Conservation (phyloP, 2,888 invertebrate genomes). For the Phaedon cochleariae region DNA sequence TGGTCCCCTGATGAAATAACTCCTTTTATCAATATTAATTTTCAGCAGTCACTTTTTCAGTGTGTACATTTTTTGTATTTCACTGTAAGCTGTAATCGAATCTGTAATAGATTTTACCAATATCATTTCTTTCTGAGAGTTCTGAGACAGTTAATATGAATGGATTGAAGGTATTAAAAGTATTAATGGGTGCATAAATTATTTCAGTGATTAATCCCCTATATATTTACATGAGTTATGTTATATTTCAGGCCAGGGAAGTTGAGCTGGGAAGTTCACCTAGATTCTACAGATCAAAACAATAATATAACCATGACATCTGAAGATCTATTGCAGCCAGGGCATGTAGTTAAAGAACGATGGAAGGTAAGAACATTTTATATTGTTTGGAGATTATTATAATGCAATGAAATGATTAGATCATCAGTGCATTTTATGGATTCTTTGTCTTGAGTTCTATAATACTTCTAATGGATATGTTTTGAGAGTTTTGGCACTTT, state of each 20-base stretch:
- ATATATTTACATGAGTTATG: slow-evolving; percentile 20
- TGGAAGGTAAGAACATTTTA: slow-evolving; percentile 87
- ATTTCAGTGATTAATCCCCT: slow-evolving; percentile 14
- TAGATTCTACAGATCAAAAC: slow-evolving; percentile 68
- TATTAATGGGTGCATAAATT: background rate
- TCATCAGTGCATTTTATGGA: too few species aligned
- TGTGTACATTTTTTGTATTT: background rate
- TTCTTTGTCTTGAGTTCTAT: too few species aligned
- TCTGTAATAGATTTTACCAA: too few species aligned
- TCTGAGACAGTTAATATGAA: background rate
- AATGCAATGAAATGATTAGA: too few species aligned
- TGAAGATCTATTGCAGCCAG: slow-evolving; percentile 94
- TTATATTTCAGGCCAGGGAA: slow-evolving; percentile 57
- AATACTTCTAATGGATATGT: too few species aligned
- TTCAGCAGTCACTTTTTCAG: too few species aligned
- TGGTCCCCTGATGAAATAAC: slow-evolving; percentile 29
- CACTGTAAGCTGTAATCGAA: too few species aligned
- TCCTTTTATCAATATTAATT: background rate
- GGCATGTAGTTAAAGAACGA: slow-evolving; percentile 96
- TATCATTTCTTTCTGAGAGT: background rate
- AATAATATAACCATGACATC: slow-evolving; percentile 87
- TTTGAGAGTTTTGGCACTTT: too few species aligned
- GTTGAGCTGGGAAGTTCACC: slow-evolving; percentile 60
- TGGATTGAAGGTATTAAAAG: too few species aligned
- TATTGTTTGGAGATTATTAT: too few species aligned